Percentiles rank a stretch among this genome's conserved stretches.
Conservation (phyloP, 2,888 invertebrate species). For the Cremastobaeus sp. region DNA sequence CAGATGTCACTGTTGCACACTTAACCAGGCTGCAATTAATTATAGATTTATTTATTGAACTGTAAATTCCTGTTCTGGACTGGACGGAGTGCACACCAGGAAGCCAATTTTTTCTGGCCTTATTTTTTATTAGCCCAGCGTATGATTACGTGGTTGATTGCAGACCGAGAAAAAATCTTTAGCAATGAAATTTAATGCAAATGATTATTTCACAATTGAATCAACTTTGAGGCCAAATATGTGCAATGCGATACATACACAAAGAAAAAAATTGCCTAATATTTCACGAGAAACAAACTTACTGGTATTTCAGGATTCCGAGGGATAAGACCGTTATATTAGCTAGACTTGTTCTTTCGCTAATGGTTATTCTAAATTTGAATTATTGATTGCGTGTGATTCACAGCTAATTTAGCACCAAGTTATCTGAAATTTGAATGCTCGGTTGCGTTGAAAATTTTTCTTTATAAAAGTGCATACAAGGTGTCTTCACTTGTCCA, state of each 20-base stretch:
- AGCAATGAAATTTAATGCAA: constrained; percentile 6
- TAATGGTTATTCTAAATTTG: not conserved
- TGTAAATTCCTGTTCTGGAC: too few species aligned
- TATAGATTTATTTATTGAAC: too few species aligned
- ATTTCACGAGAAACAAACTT: too few species aligned
- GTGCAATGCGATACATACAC: not conserved
- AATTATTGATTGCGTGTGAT: constrained; percentile 9
- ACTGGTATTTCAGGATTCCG: too few species aligned
- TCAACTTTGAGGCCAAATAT: constrained; percentile 6
- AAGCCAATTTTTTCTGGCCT: too few species aligned
- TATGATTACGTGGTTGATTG: not conserved
- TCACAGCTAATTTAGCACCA: constrained; percentile 4
- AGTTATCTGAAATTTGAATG: constrained; percentile 1
- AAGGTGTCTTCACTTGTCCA: not conserved
- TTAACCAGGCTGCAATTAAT: too few species aligned
- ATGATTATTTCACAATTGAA: constrained; percentile 7
- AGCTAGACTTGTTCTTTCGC: too few species aligned
- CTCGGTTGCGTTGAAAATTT: not conserved
- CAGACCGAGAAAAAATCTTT: not conserved
- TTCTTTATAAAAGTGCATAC: not conserved
- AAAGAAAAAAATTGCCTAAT: too few species aligned
- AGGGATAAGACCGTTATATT: too few species aligned
- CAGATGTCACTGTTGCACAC: too few species aligned
- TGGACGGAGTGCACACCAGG: too few species aligned
- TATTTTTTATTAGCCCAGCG: not conserved